Evolutionary conservation across 2,113 vertebrate species (phyloP), one percentile per base, ranked within the genome.

Genomic region (Alligator mississippiensis): DNA sequence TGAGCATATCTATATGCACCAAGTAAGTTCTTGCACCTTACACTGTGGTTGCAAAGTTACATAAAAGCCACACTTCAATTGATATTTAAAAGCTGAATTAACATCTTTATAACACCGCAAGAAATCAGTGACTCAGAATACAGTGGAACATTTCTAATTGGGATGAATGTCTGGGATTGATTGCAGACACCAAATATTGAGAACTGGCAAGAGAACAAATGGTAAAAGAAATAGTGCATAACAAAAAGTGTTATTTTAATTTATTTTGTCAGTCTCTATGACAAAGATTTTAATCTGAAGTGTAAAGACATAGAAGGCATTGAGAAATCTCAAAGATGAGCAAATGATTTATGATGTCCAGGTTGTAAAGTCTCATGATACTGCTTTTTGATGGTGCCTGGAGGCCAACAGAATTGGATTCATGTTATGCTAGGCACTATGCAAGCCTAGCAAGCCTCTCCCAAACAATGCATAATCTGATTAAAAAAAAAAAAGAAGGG

Each of bases 1-100:
- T 91, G 95, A 97, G 93, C 96, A 88, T 93, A 92, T 30, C 86
- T 90, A 77, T 86, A 90, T 14, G 66, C 25, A 84, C 5, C 0
- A 0, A 19, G 25, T 63, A 62, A 90, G 75, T n/a, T 1, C 0
- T 60, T 89, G 38, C 59, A 70, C 75, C 34, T 91, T 89, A 90
- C 75, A 82, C 61, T 80, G 82, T 1, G 61, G 75, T 75, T 93
- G 70, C 85, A 86, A 47, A 94, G 81, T 79, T 84, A 38, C 55
- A 68, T 93, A 47, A 74, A 88, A 86, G 47, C 19, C 47, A 28
- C 21, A 78, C 16, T 80, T 93, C 1, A 81, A 19, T 21, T 95
- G 91, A 93, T 74, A 47, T 96, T 85, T 89, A 80, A 90, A 77
- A 92, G 70, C 19, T 81, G 13, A 19, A 55, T 80, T 94, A 90